These are phyloP conservation scores for Metopia argyrocephala DNA, from an alignment of 2,888 invertebrate species.

Conservation along the genomic window DNA sequence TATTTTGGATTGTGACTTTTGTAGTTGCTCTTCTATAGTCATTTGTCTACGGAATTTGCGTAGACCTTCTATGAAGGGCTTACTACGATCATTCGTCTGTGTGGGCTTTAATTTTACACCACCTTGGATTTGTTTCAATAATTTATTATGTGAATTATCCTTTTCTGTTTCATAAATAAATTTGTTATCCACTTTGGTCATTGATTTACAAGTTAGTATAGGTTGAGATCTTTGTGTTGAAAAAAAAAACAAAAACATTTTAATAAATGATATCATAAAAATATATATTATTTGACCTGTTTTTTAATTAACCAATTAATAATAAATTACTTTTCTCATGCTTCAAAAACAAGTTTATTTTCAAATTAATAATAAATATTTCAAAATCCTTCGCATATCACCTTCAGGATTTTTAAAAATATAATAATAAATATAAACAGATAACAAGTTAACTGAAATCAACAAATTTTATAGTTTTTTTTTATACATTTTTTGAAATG, in stretches of 20 bases:
- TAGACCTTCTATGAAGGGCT: constrained; percentile 89
- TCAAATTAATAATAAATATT: no score
- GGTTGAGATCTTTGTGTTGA: constrained; percentile 80
- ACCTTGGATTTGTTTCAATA: constrained; percentile 88
- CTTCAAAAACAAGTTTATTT: no score
- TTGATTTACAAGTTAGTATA: constrained; percentile 81
- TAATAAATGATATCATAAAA: not conserved
- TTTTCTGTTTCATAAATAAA: constrained; percentile 94
- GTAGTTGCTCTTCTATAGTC: constrained; percentile 93
- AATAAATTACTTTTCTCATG: no score
- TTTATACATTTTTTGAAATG: no score
- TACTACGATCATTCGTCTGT: constrained; percentile 91
- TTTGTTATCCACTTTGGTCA: constrained; percentile 86
- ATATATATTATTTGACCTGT: not conserved
- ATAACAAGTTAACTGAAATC: no score
- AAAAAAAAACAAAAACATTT: not conserved
- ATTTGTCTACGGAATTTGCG: constrained; percentile 92
- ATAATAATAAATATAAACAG: no score
- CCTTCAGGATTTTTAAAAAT: no score
- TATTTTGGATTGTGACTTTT: constrained; percentile 87
- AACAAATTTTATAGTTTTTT: no score
- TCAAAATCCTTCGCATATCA: no score
- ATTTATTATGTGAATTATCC: constrained; percentile 87
- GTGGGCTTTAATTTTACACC: constrained; percentile 88
- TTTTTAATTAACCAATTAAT: no score